These are phyloP conservation scores for Arctia plantaginis DNA, from an alignment of 2,888 invertebrate genomes.

Conservation along the genomic window DNA sequence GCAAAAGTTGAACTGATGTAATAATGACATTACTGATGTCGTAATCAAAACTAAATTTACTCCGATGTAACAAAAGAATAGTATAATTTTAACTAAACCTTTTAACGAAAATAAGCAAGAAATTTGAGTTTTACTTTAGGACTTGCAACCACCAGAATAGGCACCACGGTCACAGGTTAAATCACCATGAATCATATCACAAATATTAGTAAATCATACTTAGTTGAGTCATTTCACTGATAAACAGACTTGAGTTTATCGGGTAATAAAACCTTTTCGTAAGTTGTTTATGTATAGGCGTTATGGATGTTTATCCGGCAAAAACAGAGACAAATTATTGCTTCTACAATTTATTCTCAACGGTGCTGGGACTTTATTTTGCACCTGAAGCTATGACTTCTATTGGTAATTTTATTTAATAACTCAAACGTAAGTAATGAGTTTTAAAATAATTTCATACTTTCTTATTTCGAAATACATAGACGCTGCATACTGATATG, in stretches of 20 bases:
- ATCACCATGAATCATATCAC: background rate
- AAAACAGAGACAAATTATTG: conserved; percentile 1
- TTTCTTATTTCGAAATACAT: background rate
- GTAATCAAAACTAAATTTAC: no score
- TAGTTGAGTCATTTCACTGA: conserved; percentile 6
- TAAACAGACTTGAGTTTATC: conserved; percentile 17
- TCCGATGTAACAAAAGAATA: no score
- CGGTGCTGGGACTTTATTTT: background rate
- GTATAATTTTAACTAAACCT: background rate
- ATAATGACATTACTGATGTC: background rate
- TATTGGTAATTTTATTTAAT: background rate
- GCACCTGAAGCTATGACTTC: background rate
- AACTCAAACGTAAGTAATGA: background rate
- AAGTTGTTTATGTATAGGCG: background rate
- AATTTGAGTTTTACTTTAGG: background rate
- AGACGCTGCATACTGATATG: background rate
- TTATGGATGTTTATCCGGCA: background rate
- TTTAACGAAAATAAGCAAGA: background rate
- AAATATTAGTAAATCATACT: conserved; percentile 5
- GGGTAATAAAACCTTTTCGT: background rate
- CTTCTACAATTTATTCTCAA: conserved; percentile 2
- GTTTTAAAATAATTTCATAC: background rate
- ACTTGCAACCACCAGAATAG: background rate
- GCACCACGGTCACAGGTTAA: conserved; percentile 26
- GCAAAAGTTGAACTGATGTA: background rate